A percentile compares a stretch with the other conserved stretches of the same genome.
phyloP scores from a whole-genome alignment of 2,113 vertebrate species.

The Paracanthobrama guichenoti region DNA sequence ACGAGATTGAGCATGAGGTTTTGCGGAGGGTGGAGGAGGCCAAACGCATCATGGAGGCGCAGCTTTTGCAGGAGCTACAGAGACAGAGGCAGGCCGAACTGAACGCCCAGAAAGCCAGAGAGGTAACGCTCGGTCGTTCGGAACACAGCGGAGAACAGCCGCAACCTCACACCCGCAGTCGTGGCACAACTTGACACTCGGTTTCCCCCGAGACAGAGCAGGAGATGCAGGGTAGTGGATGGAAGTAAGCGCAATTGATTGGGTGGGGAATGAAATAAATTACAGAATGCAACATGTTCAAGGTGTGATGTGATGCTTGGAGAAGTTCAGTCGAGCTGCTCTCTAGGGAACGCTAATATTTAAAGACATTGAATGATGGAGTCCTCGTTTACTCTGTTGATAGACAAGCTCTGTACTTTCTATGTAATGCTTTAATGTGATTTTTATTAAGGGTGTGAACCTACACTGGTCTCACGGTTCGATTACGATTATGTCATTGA shows the following conservation, averaged over 20 bases:
- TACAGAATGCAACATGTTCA: neutral
- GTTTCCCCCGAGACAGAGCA: conserved; percentile 18
- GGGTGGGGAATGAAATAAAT: neutral
- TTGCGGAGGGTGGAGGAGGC: conserved; percentile 97
- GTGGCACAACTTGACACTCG: conserved; percentile 41
- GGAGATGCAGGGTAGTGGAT: neutral
- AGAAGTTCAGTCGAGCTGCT: neutral
- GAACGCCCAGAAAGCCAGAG: conserved; percentile 96
- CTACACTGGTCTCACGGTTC: too few relatives aligned
- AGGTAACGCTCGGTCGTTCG: conserved; percentile 99
- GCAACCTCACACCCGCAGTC: conserved; percentile 17
- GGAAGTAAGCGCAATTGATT: neutral
- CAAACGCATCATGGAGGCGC: conserved; percentile 99
- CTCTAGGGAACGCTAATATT: neutral
- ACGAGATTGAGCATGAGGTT: conserved; percentile 98
- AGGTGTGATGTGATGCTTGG: neutral
- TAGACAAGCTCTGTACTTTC: conserved; percentile 7
- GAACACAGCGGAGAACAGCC: conserved; percentile 81
- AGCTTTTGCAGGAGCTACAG: conserved; percentile 99
- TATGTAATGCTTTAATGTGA: neutral
- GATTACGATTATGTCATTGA: too few relatives aligned
- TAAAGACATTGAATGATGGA: neutral
- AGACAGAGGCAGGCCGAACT: conserved; percentile 97
- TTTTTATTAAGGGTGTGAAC: too few relatives aligned
- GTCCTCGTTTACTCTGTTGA: neutral